These are phyloP conservation scores for Pocillopora meandrina DNA, from an alignment of 92 coral and sea anemone species.

Conservation along the genomic window DNA sequence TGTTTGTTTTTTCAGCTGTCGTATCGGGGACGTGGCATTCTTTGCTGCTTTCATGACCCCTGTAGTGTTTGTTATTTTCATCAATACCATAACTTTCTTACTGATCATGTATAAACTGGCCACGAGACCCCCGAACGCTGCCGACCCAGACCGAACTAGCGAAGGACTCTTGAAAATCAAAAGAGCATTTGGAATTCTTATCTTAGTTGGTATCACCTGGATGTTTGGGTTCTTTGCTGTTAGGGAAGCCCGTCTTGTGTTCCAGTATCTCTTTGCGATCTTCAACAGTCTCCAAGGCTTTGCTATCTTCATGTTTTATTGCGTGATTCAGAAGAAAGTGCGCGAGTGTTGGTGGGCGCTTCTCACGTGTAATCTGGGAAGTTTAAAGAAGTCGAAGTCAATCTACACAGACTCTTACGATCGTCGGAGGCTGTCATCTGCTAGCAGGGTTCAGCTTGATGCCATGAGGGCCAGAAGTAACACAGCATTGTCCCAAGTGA, in stretches of 20 bases:
- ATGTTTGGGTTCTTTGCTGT: slow-evolving; percentile 92
- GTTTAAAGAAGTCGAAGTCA: slow-evolving; percentile 76
- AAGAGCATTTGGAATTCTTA: slow-evolving; percentile 93
- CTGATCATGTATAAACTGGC: slow-evolving; percentile 96
- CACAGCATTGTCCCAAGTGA: slow-evolving; percentile 75
- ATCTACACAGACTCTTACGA: slow-evolving; percentile 93
- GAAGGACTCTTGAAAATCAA: slow-evolving; percentile 80
- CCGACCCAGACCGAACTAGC: slow-evolving; percentile 79
- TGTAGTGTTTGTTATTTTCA: slow-evolving; percentile 70
- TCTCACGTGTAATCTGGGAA: slow-evolving; percentile 81
- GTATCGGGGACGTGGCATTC: slow-evolving; percentile 86
- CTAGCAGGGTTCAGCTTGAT: slow-evolving; percentile 77
- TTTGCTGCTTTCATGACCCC: slow-evolving; percentile 91
- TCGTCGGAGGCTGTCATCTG: slow-evolving; percentile 86
- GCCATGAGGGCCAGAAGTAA: slow-evolving; percentile 89
- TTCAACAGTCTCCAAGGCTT: slow-evolving; percentile 94
- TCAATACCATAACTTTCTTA: slow-evolving; percentile 79
- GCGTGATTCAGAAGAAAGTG: slow-evolving; percentile 94
- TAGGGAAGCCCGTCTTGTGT: slow-evolving; percentile 80
- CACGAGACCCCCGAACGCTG: slow-evolving; percentile 88
- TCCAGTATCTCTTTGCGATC: slow-evolving; percentile 84
- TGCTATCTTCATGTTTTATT: slow-evolving; percentile 91
- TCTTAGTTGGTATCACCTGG: slow-evolving; percentile 96
- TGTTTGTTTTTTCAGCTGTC: slow-evolving; percentile 72
- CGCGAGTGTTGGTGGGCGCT: slow-evolving; percentile 97